phyloP scores from a whole-genome alignment of 1,140 invertebrate species.

The Temnothorax longispinosus region DNA sequence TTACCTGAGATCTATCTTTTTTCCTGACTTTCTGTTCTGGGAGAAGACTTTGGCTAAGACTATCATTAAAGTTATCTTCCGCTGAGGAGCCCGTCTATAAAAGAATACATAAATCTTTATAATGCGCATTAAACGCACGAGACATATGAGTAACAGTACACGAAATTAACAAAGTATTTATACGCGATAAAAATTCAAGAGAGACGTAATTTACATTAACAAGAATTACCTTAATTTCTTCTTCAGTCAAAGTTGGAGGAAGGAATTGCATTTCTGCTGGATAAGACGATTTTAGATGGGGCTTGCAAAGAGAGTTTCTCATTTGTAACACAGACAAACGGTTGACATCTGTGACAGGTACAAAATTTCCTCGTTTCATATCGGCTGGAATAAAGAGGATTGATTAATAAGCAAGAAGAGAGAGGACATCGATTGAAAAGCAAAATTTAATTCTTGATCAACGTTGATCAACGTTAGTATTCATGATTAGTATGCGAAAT shows the following conservation, averaged over 20 bases:
- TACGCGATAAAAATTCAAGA: constrained; percentile 11
- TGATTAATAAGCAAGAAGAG: background rate
- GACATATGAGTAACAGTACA: background rate
- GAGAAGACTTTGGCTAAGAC: constrained; percentile 87
- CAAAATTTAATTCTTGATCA: background rate
- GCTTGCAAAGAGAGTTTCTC: constrained; percentile 94
- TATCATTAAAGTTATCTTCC: constrained; percentile 87
- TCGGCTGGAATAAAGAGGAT: constrained; percentile 84
- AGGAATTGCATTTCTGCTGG: constrained; percentile 93
- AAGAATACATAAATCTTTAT: constrained; percentile 10
- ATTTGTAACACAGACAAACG: constrained; percentile 91
- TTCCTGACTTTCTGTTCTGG: constrained; percentile 87
- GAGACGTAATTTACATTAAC: constrained; percentile 33
- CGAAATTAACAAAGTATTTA: background rate
- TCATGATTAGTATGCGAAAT: constrained; percentile 21
- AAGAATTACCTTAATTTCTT: constrained; percentile 90
- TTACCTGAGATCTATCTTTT: constrained; percentile 86
- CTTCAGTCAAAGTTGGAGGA: constrained; percentile 87
- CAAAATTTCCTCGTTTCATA: constrained; percentile 85
- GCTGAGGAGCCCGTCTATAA: constrained; percentile 84
- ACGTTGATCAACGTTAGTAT: background rate
- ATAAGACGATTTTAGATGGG: constrained; percentile 96
- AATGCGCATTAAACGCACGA: background rate
- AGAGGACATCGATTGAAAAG: background rate
- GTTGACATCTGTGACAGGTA: constrained; percentile 73